Evolutionary conservation across 2,888 invertebrate genomes (phyloP).

Genomic region (Clunio marinus): DNA sequence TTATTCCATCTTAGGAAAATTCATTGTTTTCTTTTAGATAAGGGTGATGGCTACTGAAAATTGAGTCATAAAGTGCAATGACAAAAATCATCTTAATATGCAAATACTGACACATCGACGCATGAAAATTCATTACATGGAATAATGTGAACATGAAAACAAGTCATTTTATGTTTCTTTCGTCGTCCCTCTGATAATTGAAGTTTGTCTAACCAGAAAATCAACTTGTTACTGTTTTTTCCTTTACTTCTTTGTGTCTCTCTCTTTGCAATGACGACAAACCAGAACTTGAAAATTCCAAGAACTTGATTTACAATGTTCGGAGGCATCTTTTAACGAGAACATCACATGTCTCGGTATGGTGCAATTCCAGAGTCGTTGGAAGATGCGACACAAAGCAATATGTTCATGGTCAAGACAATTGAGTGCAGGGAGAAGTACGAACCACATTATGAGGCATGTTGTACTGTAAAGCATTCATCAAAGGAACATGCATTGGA

Average conservation of each 20-base stretch:
- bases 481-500: not conserved
- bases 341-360: constrained; percentile 17
- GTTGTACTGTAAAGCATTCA: not conserved
- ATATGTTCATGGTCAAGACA: constrained; percentile 29
- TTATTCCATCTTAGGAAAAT: too few species aligned
- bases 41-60: not conserved
- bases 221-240: constrained; percentile 31
- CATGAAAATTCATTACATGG: constrained; percentile 31
- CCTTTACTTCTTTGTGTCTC: not conserved
- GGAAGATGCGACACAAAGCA: constrained; percentile 3
- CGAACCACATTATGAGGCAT: constrained; percentile 36
- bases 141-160: constrained; percentile 30
- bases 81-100: constrained; percentile 21
- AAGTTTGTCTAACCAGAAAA: not conserved
- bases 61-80: constrained; percentile 28
- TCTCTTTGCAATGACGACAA: not conserved
- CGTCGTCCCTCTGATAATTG: constrained; percentile 1
- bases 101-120: constrained; percentile 1
- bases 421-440: constrained; percentile 23
- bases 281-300: constrained; percentile 1
- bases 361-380: constrained; percentile 14
- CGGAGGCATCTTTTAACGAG: not conserved
- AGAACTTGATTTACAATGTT: constrained; percentile 16
- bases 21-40: not conserved
- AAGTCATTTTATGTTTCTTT: constrained; percentile 16